phyloP scores from a whole-genome alignment of 2,113 vertebrate species.

The Lepus europaeus region DNA sequence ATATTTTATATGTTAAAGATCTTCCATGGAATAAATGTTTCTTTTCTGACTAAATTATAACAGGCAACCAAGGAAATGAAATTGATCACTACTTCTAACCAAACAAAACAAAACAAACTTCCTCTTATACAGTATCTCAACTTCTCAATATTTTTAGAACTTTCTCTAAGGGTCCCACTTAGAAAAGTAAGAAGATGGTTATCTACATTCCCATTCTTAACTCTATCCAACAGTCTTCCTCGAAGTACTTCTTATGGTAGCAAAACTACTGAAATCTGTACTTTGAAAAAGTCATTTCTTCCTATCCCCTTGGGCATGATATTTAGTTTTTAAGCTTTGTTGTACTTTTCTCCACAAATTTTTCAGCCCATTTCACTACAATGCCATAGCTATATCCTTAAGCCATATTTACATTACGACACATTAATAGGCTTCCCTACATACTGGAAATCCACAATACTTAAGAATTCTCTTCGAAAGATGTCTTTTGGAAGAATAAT shows the following conservation, averaged over 20 bases:
- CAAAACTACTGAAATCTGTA: neutral
- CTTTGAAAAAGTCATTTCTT: neutral
- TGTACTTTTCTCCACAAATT: neutral
- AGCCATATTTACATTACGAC: neutral
- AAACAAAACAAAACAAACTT: neutral
- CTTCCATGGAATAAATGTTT: neutral
- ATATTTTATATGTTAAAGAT: neutral
- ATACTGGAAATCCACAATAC: neutral
- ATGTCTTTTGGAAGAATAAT: neutral
- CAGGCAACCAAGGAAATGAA: neutral
- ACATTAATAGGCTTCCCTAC: neutral
- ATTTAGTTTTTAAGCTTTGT: neutral
- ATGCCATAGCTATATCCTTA: neutral
- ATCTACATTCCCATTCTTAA: neutral
- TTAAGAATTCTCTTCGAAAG: neutral
- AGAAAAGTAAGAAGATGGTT: neutral
- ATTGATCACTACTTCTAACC: neutral
- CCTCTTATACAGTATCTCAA: neutral
- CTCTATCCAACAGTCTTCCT: neutral
- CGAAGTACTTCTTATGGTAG: neutral
- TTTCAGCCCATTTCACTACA: neutral
- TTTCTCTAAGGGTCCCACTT: neutral
- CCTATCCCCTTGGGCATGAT: neutral
- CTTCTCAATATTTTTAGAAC: neutral
- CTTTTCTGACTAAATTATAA: conserved; percentile 44